Evolutionary conservation across 2,888 invertebrate genomes (phyloP), one percentile per base, ranked within the genome.

Genomic region (Drosophila cognata): DNA sequence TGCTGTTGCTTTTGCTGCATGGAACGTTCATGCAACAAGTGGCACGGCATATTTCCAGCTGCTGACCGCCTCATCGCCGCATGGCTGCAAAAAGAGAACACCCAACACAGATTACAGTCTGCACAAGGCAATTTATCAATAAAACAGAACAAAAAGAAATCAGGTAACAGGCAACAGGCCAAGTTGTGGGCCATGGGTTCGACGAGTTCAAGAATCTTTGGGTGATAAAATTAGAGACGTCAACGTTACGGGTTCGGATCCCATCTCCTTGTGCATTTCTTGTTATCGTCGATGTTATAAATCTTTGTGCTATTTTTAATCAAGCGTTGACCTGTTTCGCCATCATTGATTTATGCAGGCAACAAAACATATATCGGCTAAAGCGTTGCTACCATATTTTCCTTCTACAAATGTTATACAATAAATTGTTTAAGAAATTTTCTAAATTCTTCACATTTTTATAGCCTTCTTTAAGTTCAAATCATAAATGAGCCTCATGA

Each of bases 11-110:
- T 46, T n/a, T 64, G 50, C 46, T 71, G 51, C 29, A 46, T 46
- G 21, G 46, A 46, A 25, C 8, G 16, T 25, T 70, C 71, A 74
- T 84, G 83, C 84, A 87, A 84, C 84, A 84, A 82, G 87, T 84
- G 82, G 80, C 80, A 71, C 75, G 75, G 58, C 84, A 84, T 84
- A 58, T 66, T 77, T 60, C 51, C 80, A 74, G 71, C 77, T 67
- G 74, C 62, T 69, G 67, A 56, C 81, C 67, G 81, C 74, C 74
- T 61, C 77, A 77, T 77, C 29, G 73, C 77, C 74, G 57, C 74
- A 68, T 76, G 72, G 73, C 87, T 77, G 63, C 41, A 75, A 51
- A 55, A 25, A 67, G 11, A 66, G 16, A 71, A n/a, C 35, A 33
- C 11, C 35, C 64, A 48, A 28, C n/a, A 59, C 16, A 62, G 36